Evolutionary conservation across 1,140 invertebrate genomes (phyloP), one percentile per base, ranked within the genome.

Genomic region (Diploscapter pachys): DNA sequence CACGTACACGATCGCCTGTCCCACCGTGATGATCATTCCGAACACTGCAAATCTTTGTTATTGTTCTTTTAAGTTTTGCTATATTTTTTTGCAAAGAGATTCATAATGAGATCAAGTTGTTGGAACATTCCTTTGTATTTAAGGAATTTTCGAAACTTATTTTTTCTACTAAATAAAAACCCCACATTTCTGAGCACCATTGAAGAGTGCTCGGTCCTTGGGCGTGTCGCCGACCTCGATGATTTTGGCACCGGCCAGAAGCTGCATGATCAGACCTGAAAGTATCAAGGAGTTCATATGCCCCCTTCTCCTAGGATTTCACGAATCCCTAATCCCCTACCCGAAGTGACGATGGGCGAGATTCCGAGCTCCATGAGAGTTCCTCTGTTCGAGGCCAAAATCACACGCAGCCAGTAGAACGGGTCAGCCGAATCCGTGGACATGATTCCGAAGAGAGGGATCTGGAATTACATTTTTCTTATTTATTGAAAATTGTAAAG

Each of bases 401-500:
- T 99, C 8, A 99, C 97, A 90, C 97, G 92, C 87, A 99, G 98
- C 97, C 97, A 99, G 86, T 99, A 99, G 87, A 99, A 98, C 3
- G 97, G 97, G 93, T 99, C 97, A 61, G 97, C 97, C 62, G 95
- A 98, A 88, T 99, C 96, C 85, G 96, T 98, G 83, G 95, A 98
- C 96, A 99, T 99, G 82, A 99, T 99, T 84, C 97, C 84, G 73
- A 81, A 83, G 70, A 76, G 64, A 84, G 83, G 89, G 90, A 96
- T 74, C 56, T 31, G 31, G 31, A 31, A 31, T 31, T 31, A 31
- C 31, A 31, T 31, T 31, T 31, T 31, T 31, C 31, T 31, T 31
- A 31, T 31, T 31, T 31, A 31, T 31, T 31, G 31, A 31, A 31
- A 31, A 31, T 31, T 31, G 31, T 31, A 31, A 31, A 31, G 31